Percentiles rank a stretch among this genome's conserved stretches.
phyloP scores from a whole-genome alignment of 2,797 vertebrate species.

The Taeniopygia guttata region DNA sequence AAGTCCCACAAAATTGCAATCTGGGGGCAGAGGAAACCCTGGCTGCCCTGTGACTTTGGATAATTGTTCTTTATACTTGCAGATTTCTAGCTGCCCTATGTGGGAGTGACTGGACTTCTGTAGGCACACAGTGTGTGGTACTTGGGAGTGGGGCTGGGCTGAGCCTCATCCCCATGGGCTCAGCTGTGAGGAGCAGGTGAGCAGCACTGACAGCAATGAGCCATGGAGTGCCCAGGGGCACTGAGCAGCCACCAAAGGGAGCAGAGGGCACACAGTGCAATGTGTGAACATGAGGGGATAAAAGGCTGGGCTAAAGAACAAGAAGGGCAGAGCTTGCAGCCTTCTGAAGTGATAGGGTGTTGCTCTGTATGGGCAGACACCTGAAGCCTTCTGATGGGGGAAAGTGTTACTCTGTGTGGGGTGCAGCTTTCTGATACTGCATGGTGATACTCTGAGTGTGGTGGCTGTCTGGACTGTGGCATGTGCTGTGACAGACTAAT shows the following conservation, averaged over 20 bases:
- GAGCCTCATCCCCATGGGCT: not conserved
- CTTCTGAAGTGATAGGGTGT: not conserved
- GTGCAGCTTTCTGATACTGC: not conserved
- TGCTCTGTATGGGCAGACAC: not conserved
- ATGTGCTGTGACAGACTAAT: not conserved
- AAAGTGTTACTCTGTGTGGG: not conserved
- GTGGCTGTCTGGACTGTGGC: not conserved
- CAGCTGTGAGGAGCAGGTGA: not conserved
- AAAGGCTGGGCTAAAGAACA: not conserved
- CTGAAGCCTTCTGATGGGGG: not conserved
- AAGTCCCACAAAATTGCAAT: not conserved
- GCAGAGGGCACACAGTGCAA: not conserved
- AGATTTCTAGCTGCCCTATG: not conserved
- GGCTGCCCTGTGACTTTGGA: not conserved
- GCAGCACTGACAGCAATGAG: not conserved
- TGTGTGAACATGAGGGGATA: not conserved
- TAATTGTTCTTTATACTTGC: not conserved
- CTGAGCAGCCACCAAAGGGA: not conserved
- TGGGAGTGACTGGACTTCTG: not conserved
- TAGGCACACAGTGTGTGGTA: accelerated
- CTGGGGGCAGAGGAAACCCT: not conserved
- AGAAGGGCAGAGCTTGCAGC: not conserved
- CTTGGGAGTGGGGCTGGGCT: not conserved
- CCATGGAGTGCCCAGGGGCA: not conserved
- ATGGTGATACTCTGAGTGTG: not conserved